Evolutionary conservation across 2,888 invertebrate species (phyloP).

Genomic region (Pseudanteris insignis): DNA sequence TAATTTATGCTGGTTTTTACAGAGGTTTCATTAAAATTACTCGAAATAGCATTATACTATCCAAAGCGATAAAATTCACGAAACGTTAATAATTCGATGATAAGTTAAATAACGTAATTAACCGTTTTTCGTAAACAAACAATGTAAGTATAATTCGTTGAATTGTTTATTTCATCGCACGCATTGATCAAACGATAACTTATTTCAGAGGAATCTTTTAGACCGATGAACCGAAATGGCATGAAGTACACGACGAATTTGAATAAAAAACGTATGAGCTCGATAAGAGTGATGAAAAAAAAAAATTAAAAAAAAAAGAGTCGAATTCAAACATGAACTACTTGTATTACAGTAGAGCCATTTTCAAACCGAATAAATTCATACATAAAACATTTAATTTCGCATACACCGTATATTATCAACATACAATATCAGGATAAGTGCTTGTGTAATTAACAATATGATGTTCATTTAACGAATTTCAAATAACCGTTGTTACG

Average conservation of each 20-base stretch:
- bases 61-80: no score
- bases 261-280: no score
- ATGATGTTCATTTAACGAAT: constrained; percentile 11
- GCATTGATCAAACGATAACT: not conserved
- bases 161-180: not conserved
- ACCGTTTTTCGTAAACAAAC: no score
- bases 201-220: not conserved
- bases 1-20: no score
- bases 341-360: constrained; percentile 3
- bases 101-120: no score
- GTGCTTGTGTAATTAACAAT: constrained; percentile 21
- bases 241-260: not conserved
- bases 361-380: constrained; percentile 24
- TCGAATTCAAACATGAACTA: constrained; percentile 4
- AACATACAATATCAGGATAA: constrained; percentile 14
- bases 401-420: constrained; percentile 19
- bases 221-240: not conserved
- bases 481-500: no score
- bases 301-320: not conserved
- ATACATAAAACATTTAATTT: constrained; percentile 32
- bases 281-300: constrained; percentile 3
- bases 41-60: no score
- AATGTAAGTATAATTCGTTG: no score
- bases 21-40: no score
- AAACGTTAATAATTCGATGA: no score